A percentile compares a stretch with the other conserved stretches of the same genome.
phyloP scores from a whole-genome alignment of 2,797 vertebrate genomes.

The Hydrolagus colliei region DNA sequence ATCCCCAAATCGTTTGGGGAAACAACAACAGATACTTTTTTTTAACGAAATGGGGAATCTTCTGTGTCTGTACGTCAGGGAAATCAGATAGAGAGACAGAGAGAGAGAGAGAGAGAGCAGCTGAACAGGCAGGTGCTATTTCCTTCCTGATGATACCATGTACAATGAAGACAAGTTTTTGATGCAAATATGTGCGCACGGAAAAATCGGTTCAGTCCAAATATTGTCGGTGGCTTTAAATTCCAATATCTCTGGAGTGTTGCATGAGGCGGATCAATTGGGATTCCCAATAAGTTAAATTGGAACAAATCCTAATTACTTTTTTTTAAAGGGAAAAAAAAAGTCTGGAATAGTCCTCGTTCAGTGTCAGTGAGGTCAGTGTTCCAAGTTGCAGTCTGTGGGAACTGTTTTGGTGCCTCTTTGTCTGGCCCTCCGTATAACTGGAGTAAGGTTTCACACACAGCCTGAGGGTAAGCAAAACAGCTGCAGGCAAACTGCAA shows the following conservation, averaged over 20 bases:
- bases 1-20: too few relatives aligned
- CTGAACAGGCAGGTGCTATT: too few relatives aligned
- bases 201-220: not conserved
- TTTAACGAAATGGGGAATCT: too few relatives aligned
- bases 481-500: slow-evolving; percentile 31
- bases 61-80: too few relatives aligned
- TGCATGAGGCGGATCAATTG: slow-evolving; percentile 15
- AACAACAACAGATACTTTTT: too few relatives aligned
- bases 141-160: too few relatives aligned
- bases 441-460: slow-evolving; percentile 31
- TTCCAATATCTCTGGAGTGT: not conserved
- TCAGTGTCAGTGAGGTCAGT: slow-evolving; percentile 29
- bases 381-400: slow-evolving; percentile 31
- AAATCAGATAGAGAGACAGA: too few relatives aligned
- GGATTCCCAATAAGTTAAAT: slow-evolving; percentile 13
- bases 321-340: too few relatives aligned
- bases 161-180: too few relatives aligned
- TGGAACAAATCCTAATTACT: slow-evolving; percentile 25
- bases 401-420: slow-evolving; percentile 31
- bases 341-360: slow-evolving; percentile 25
- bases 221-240: not conserved
- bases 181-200: not conserved
- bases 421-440: slow-evolving; percentile 19
- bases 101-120: too few relatives aligned
- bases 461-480: slow-evolving; percentile 27